Conservation (phyloP, 2,113 vertebrate species). For the Andinoacara biseriatus region DNA sequence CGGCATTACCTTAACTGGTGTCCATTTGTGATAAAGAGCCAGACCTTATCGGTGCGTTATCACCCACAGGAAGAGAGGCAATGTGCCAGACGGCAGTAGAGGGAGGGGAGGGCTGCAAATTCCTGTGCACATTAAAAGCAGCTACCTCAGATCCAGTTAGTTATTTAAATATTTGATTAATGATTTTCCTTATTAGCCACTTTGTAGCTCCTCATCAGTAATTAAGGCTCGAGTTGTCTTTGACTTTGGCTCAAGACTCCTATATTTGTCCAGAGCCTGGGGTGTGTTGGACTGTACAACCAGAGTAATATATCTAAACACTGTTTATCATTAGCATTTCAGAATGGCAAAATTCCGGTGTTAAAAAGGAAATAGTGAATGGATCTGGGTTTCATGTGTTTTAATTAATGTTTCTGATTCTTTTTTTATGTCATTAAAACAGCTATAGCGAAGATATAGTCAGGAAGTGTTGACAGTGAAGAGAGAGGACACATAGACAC, state of each 20-base stretch:
- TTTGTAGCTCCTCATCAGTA: not conserved
- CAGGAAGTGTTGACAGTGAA: not conserved
- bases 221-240: not conserved
- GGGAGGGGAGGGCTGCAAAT: not conserved
- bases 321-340: not conserved
- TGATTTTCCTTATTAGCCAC: not conserved
- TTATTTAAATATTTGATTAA: not conserved
- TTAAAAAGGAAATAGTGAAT: not conserved
- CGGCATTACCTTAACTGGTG: conserved; percentile 33
- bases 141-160: not conserved
- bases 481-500: not conserved
- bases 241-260: not conserved
- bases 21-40: conserved; percentile 48
- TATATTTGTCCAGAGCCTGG: not conserved
- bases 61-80: conserved; percentile 52
- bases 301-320: not conserved
- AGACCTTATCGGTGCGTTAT: conserved; percentile 52
- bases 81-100: conserved; percentile 33
- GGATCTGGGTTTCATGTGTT: not conserved
- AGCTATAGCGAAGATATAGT: not conserved
- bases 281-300: not conserved
- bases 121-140: not conserved
- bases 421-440: not conserved
- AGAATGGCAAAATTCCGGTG: not conserved
- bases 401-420: not conserved